Percentiles rank a stretch among this genome's conserved stretches.
phyloP scores from a whole-genome alignment of 2,797 vertebrate genomes.

The Neosalanx taihuensis region DNA sequence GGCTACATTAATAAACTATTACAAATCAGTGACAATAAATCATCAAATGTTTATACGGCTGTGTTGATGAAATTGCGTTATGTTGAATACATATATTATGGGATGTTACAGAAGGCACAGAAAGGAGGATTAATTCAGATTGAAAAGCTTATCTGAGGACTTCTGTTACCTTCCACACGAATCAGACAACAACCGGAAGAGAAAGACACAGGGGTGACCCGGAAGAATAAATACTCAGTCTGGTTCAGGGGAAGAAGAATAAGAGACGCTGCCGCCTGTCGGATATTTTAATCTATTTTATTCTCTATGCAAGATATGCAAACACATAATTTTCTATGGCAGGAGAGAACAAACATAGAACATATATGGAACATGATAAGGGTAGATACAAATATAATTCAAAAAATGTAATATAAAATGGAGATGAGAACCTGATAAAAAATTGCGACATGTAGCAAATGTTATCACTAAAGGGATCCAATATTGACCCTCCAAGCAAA shows the following conservation, averaged over 20 bases:
- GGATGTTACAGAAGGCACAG: rapidly evolving
- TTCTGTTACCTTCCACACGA: conserved; percentile 57
- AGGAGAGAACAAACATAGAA: too few species aligned
- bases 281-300: not conserved
- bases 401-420: too few species aligned
- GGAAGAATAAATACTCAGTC: conserved; percentile 47
- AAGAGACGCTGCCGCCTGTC: conserved; percentile 29
- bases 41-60: not conserved
- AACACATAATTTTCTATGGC: too few species aligned
- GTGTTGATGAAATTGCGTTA: not conserved
- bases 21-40: not conserved
- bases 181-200: conserved; percentile 76
- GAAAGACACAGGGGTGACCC: conserved; percentile 12
- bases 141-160: not conserved
- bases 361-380: too few species aligned
- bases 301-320: too few species aligned
- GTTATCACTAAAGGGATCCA: too few species aligned
- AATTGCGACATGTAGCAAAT: too few species aligned
- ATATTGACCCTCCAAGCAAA: too few species aligned
- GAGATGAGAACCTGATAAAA: not conserved
- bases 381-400: too few species aligned
- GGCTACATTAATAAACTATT: not conserved
- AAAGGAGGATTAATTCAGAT: conserved; percentile 65
- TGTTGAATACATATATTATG: rapidly evolving
- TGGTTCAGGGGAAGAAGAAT: conserved; percentile 4